phyloP scores from a whole-genome alignment of 2,797 vertebrate species.

The Coendou prehensilis region DNA sequence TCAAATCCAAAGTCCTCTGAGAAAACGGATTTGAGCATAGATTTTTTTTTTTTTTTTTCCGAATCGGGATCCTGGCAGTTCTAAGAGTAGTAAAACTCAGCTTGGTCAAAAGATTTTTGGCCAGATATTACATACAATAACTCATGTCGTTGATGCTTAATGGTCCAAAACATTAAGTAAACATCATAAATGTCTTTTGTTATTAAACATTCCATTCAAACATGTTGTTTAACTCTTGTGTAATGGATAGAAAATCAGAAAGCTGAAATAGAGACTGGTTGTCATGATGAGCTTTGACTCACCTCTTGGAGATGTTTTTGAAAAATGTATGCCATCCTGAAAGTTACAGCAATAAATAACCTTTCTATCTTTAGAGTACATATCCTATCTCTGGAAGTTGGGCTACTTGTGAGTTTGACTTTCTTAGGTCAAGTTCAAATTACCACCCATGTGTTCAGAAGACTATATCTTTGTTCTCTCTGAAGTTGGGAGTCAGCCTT shows the following conservation, averaged over 20 bases:
- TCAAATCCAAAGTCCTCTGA: conserved; percentile 89
- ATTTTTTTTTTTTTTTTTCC: conserved; percentile 76
- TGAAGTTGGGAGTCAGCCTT: conserved; percentile 61
- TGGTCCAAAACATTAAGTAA: conserved; percentile 92
- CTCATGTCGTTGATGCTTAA: conserved; percentile 91
- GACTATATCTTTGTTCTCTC: conserved; percentile 72
- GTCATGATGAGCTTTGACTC: conserved; percentile 76
- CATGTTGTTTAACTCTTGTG: conserved; percentile 91
- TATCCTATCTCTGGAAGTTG: conserved; percentile 70
- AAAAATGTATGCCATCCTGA: conserved; percentile 65
- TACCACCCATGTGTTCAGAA: conserved; percentile 75
- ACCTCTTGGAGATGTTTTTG: conserved; percentile 74
- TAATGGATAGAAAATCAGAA: conserved; percentile 87
- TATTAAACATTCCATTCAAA: conserved; percentile 91
- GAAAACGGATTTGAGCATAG: conserved; percentile 91
- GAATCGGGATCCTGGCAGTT: conserved; percentile 91
- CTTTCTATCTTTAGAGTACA: conserved; percentile 25
- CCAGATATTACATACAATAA: conserved; percentile 90
- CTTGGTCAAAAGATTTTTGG: conserved; percentile 91
- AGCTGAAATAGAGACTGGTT: conserved; percentile 76
- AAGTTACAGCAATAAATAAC: conserved; percentile 51
- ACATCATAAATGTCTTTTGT: conserved; percentile 93
- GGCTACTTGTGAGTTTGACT: conserved; percentile 77
- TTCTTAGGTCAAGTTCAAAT: conserved; percentile 82
- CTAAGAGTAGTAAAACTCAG: conserved; percentile 87